Evolutionary conservation across 2,113 vertebrate genomes (phyloP).

Genomic region (Blennius ocellaris): DNA sequence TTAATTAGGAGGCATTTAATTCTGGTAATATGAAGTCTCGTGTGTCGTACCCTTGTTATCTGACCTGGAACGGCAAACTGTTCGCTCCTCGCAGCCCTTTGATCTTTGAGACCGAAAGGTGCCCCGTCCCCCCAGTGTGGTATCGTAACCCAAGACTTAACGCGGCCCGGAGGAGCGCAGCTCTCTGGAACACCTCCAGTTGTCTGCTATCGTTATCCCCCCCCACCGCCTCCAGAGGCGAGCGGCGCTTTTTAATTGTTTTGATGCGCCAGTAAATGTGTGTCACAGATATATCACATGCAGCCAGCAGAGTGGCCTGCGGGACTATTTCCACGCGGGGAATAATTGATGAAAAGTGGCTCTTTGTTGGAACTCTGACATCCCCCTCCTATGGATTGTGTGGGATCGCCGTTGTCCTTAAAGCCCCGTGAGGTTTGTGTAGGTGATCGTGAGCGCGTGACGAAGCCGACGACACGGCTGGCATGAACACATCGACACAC

Average conservation of each 20-base stretch:
- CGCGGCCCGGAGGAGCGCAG: constrained; percentile 48
- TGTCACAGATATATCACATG: constrained; percentile 4
- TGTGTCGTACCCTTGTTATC: background rate
- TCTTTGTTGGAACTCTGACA: background rate
- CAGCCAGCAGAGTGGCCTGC: background rate
- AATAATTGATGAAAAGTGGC: constrained; percentile 1
- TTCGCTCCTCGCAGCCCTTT: background rate
- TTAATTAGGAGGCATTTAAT: too few species aligned
- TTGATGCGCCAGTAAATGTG: constrained; percentile 13
- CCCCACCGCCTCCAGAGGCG: constrained; percentile 1
- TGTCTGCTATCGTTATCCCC: constrained; percentile 53
- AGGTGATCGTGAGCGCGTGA: constrained; percentile 23
- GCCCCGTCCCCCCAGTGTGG: constrained; percentile 27
- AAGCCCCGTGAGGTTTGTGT: background rate
- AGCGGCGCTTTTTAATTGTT: constrained; percentile 48
- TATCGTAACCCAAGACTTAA: constrained; percentile 49
- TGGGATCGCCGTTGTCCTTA: background rate
- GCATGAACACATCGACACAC: constrained; percentile 56
- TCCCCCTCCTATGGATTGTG: background rate
- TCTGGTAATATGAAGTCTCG: too few species aligned
- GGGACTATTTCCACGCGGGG: background rate
- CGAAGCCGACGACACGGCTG: constrained; percentile 41
- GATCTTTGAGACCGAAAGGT: constrained; percentile 55
- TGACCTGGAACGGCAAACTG: background rate
- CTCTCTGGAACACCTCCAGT: constrained; percentile 53